Evolutionary conservation across 2,797 vertebrate species (phyloP).

Genomic region (Danio tinwini): DNA sequence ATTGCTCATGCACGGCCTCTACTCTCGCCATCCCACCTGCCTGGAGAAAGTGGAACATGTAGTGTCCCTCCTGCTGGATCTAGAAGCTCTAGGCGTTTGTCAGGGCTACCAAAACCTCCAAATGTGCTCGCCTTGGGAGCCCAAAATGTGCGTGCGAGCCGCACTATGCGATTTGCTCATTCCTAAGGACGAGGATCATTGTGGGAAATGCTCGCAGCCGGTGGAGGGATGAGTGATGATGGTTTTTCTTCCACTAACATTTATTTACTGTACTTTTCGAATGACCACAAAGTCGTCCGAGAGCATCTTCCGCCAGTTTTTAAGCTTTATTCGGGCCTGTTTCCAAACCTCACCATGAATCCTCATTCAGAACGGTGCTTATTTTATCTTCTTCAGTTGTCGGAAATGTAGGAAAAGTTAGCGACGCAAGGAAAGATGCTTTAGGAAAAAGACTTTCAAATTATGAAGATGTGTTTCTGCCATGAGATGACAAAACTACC

Average conservation of each 20-base stretch:
- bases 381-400: constrained; percentile 21
- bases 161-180: constrained; percentile 65
- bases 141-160: constrained; percentile 53
- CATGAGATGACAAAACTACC: too few relatives aligned
- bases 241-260: neutral
- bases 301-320: constrained; percentile 1
- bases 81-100: constrained; percentile 64
- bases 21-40: constrained; percentile 59
- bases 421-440: neutral
- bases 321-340: constrained; percentile 1
- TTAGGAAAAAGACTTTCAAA: too few relatives aligned
- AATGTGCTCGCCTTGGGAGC: constrained; percentile 18
- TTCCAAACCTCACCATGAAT: neutral
- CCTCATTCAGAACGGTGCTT: constrained; percentile 21
- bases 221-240: constrained; percentile 1
- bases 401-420: neutral
- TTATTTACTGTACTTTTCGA: neutral
- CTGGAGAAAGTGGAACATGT: constrained; percentile 54
- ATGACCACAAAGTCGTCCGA: neutral
- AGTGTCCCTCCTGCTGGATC: constrained; percentile 61
- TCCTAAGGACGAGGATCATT: constrained; percentile 59
- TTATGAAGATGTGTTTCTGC: too few relatives aligned
- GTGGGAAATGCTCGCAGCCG: constrained; percentile 56
- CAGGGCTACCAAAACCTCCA: constrained; percentile 58
- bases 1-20: constrained; percentile 63